Evolutionary conservation across 2,888 invertebrate genomes (phyloP).

Genomic region (Leucophenga maculata): DNA sequence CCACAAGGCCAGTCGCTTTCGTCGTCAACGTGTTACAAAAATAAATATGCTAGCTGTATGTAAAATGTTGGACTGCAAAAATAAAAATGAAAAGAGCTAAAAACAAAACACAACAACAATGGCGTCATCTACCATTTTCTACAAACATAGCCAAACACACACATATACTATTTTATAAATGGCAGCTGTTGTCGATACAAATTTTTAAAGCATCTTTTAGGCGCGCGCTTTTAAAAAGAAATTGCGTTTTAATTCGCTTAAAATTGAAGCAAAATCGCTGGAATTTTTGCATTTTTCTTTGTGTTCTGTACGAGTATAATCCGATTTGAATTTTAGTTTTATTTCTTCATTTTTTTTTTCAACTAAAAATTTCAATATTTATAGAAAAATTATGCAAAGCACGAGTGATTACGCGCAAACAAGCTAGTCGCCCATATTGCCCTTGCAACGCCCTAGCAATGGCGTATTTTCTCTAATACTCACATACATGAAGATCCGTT

Average conservation of each 20-base stretch:
- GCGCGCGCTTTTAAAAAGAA: constrained; percentile 6
- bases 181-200: constrained; percentile 2
- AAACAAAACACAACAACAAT: constrained; percentile 16
- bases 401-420: background rate
- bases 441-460: too few species aligned
- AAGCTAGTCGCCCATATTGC: background rate
- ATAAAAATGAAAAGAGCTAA: constrained; percentile 6
- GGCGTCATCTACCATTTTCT: background rate
- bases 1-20: constrained; percentile 2
- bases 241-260: background rate
- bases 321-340: too few species aligned
- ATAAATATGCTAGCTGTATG: constrained; percentile 13
- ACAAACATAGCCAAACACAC: constrained; percentile 12
- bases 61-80: background rate
- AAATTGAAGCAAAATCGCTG: too few species aligned
- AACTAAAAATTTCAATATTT: too few species aligned
- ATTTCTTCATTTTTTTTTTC: too few species aligned
- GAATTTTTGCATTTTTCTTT: too few species aligned
- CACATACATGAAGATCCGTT: too few species aligned
- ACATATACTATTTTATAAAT: constrained; percentile 2
- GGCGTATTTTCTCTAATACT: too few species aligned
- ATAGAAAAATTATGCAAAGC: constrained; percentile 25
- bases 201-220: constrained; percentile 34
- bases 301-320: too few species aligned
- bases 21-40: constrained; percentile 22